phyloP scores from a whole-genome alignment of 2,113 vertebrate species.

The Pantherophis guttatus region DNA sequence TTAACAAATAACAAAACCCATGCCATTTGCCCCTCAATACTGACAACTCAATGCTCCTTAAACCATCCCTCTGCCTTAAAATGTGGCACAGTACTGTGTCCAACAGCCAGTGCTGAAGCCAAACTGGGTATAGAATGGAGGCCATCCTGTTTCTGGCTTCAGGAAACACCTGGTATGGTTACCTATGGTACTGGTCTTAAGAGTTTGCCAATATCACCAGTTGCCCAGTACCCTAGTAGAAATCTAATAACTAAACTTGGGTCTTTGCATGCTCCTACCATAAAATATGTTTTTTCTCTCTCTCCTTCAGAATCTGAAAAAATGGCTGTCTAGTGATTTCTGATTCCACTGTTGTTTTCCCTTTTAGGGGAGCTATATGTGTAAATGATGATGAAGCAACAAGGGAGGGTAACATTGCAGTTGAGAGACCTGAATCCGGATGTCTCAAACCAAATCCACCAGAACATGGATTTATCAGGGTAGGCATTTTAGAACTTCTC shows the following conservation, averaged over 20 bases:
- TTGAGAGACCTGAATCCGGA: constrained; percentile 74
- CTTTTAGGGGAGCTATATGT: constrained; percentile 79
- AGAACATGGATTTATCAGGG: constrained; percentile 81
- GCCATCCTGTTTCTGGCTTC: not conserved
- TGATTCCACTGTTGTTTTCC: not conserved
- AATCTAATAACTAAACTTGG: not conserved
- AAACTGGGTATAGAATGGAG: not conserved
- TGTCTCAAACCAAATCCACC: constrained; percentile 78
- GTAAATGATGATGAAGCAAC: constrained; percentile 81
- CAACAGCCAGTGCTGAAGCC: not conserved
- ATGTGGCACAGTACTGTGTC: not conserved
- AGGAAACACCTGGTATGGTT: not conserved
- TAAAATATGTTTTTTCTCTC: not conserved
- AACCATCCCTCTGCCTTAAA: not conserved
- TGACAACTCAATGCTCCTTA: not conserved
- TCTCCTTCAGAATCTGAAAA: not conserved
- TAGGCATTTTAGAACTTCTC: constrained; percentile 53
- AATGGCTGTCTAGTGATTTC: not conserved
- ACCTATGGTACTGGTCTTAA: not conserved
- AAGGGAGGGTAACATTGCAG: constrained; percentile 62
- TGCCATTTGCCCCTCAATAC: too few species aligned
- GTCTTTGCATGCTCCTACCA: not conserved
- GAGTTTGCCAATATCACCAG: not conserved
- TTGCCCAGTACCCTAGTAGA: not conserved
- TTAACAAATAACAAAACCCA: too few species aligned